A percentile compares a stretch with the other conserved stretches of the same genome.
Evolutionary conservation across 1,140 invertebrate genomes (phyloP).

Genomic region (Frieseomelitta varia): DNA sequence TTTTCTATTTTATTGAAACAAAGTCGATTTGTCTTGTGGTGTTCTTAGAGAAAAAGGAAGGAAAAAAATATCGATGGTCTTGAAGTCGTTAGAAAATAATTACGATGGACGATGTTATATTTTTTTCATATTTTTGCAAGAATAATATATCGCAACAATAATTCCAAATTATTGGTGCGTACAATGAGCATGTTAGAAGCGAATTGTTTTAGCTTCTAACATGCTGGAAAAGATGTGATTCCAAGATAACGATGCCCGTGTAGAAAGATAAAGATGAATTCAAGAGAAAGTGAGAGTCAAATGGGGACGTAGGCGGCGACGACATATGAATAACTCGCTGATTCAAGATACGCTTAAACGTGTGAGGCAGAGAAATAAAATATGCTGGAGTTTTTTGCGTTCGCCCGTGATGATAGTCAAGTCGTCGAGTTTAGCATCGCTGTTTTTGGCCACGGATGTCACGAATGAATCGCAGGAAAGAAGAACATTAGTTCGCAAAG

Average conservation of each 20-base stretch:
- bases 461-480: neutral
- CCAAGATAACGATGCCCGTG: too few species aligned
- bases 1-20: neutral
- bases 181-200: too few species aligned
- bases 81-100: neutral
- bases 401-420: neutral
- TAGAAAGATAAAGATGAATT: too few species aligned
- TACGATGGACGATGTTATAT: too few species aligned
- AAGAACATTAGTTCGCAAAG: neutral
- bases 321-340: neutral
- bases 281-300: too few species aligned
- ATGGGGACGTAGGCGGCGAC: too few species aligned
- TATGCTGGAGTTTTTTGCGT: neutral
- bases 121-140: too few species aligned
- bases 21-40: neutral
- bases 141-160: too few species aligned
- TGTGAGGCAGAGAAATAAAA: neutral
- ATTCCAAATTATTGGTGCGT: too few species aligned
- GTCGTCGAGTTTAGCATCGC: neutral
- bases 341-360: neutral
- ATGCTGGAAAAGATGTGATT: too few species aligned
- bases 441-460: neutral
- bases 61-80: neutral
- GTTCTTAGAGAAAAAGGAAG: neutral
- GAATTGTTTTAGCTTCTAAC: too few species aligned